Percentiles rank a stretch among this genome's conserved stretches.
Evolutionary conservation across 2,113 vertebrate species (phyloP).

Genomic region (Danionella cerebrum): DNA sequence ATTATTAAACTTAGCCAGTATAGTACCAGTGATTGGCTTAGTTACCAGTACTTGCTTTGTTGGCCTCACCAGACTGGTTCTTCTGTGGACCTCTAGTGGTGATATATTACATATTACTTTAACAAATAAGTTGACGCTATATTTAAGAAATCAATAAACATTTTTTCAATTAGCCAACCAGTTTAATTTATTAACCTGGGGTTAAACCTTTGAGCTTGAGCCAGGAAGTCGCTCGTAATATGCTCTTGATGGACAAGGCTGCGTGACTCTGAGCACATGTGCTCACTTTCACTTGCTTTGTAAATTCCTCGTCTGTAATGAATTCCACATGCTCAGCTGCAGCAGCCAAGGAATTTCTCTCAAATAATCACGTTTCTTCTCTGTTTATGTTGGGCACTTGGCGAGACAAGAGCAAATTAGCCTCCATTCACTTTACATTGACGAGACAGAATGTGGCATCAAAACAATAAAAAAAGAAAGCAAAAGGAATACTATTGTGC

Average conservation of each 20-base stretch:
- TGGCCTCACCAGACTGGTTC: no score
- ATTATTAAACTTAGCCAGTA: no score
- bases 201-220: neutral
- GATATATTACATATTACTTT: no score
- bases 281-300: slow-evolving; percentile 15
- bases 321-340: slow-evolving; percentile 32
- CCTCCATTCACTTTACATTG: no score
- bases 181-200: neutral
- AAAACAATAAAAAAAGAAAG: no score
- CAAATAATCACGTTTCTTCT: slow-evolving; percentile 7
- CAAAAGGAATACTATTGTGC: no score
- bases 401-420: neutral
- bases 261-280: slow-evolving; percentile 9
- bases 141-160: neutral
- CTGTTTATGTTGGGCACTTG: slow-evolving; percentile 4
- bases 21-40: no score
- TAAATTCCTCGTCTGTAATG: slow-evolving; percentile 29
- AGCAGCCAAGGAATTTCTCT: slow-evolving; percentile 4
- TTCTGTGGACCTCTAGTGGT: no score
- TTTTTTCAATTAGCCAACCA: neutral
- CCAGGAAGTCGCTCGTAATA: neutral
- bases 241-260: neutral
- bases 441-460: no score
- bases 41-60: no score
- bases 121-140: no score